Evolutionary conservation across 2,113 vertebrate genomes (phyloP), one percentile per base, ranked within the genome.

Genomic region (Sisor rabdophorus): DNA sequence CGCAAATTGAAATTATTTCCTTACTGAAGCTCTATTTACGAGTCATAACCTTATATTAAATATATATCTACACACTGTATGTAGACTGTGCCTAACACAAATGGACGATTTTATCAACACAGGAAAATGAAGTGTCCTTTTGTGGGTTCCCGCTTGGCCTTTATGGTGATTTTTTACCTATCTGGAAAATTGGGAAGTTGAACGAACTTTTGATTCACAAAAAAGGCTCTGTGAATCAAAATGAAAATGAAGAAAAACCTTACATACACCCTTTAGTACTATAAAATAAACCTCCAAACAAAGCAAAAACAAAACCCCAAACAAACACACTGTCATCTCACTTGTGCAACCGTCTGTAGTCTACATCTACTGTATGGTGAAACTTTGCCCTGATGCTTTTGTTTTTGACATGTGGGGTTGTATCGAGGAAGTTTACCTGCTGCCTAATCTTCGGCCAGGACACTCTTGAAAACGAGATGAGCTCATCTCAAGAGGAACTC

Each of bases 401-500:
- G 24, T 48, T 17, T 68, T 61, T 61, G 24, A 74, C 26, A 61
- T 61, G 58, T 88, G 83, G 85, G 89, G 89, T 90, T 89, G 89
- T 87, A 91, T 88, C 88, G 85, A 89, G 87, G 87, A 88, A 90
- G 40, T 91, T 93, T 93, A 93, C 92, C 92, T 93, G 91, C 87
- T 92, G 92, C 89, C 91, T 91, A 92, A 81, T 90, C 88, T 86
- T 89, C 91, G 91, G 89, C 91, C 92, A 93, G 91, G 92, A 85
- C 90, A 92, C 89, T 91, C 92, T 92, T 93, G 91, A 92, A 92
- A 92, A 93, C 91, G 92, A 93, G 92, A 92, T 91, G 90, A 87
- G 89, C 92, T 92, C 92, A 92, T 92, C 92, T 93, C 92, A 92
- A 93, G 91, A 93, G 90, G 92, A 86, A 92, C 91, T 91, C 92